Base-by-base conservation (phyloP, 2,888 invertebrate species). In the Xanthorhoe spadicearia region DNA sequence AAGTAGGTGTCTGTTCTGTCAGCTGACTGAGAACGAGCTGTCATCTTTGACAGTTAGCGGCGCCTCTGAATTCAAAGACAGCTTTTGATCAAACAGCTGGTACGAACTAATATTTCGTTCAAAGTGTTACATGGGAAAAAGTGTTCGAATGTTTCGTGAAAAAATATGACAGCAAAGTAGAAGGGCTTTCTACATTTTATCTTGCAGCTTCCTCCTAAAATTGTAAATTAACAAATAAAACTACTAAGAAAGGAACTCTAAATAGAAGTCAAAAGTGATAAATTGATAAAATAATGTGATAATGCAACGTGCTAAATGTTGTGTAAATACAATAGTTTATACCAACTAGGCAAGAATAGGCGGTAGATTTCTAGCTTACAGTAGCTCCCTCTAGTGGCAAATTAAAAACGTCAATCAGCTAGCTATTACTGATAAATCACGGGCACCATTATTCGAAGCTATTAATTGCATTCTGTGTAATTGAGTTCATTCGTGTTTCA, bases 401-500 rank as follows among this genome's bases (percentile, higher is more conserved):
- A 87, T 90, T 89, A 90, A 91, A 92, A 90, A 87, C 87, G 91
- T 90, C 90, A 90, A 90, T 92, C 92, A 91, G 75, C 75, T 74
- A 83, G 83, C 85, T 87, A 85, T 85, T 83, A 86, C 87, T 87
- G 86, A 90, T 89, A 88, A 88, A 88, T 90, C 88, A 88, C 84
- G 73, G 77, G 77, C 78, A 77, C 85, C 80, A 86, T 88, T 90
- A 88, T 85, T 86, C 85, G 80, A 77, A 77, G 83, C 86, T 86
- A 88, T 90, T 88, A 90, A 90, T 88, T 89, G 87, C 86, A 87
- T 83, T 85, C 80, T 81, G 79, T 85, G 62, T 88, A 87, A 88
- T 87, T 86, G 85, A 84, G 82, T 85, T 87, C 84, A 86, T 86
- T 84, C 85, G 78, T 80, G 82, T 83, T 86, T 81, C 84, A 85